Base-by-base conservation (phyloP, 1,140 invertebrate species). In the Conopomorpha cramerella region DNA sequence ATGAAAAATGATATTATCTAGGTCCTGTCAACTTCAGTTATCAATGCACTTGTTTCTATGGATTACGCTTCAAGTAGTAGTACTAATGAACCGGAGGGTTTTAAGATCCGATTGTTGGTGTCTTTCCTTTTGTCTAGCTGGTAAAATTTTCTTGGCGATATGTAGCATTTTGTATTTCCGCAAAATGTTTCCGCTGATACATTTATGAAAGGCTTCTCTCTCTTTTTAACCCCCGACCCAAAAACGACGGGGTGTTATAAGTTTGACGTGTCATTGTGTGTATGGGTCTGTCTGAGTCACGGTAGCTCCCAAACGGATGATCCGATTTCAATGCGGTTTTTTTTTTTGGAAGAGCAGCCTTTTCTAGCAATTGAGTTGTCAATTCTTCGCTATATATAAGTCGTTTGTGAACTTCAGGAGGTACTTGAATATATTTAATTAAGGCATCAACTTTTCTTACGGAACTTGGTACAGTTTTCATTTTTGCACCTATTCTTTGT, bases 101-200 rank as follows among this genome's bases (percentile, higher is more conserved):
- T 44, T 52, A 29, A 49, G 34, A 47, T 46, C 44, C 3, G 34
- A 35, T 45, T n/a, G n/a, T 16, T 37, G n/a, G 18, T 42, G 25
- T 45, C 17, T 38, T 41, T 43, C 11, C 34, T 49, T 46, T 33
- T n/a, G n/a, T n/a, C n/a, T n/a, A n/a, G n/a, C n/a, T 39, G 43
- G 36, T 31, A 45, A 45, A 45, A 41, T 30, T 8, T 11, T 45
- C 43, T 41, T 45, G 23, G 43, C 38, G 38, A 45, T 45, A 45
- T 35, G 43, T 30, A 45, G 31, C 34, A 45, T 30, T 41, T 39
- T 36, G n/a, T n/a, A n/a, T n/a, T n/a, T n/a, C n/a, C n/a, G n/a
- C n/a, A n/a, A n/a, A n/a, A n/a, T n/a, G 29, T 38, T 16, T 33
- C 26, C 8, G 30, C 30, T 32, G 30, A 32, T 11, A 17, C 30